Evolutionary conservation across 2,888 invertebrate genomes (phyloP).

Genomic region (Isoperla grammatica): DNA sequence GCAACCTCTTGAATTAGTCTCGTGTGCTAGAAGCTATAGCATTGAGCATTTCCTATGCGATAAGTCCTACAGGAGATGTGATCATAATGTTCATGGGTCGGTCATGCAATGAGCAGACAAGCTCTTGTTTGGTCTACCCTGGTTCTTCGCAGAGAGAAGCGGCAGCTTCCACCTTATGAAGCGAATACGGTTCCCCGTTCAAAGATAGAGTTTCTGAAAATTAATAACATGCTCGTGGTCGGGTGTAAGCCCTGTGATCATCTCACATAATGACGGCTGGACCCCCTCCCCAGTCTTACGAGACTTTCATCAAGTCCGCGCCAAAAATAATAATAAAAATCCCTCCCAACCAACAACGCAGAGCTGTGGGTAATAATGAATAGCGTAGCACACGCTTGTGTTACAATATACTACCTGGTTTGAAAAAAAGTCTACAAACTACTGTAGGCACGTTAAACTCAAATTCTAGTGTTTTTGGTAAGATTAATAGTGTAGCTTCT

Average conservation of each 20-base stretch:
- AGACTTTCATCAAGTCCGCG: conserved; percentile 23
- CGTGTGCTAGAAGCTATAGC: no score
- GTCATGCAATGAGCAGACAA: no score
- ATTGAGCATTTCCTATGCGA: no score
- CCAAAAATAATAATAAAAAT: conserved; percentile 4
- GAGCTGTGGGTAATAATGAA: conserved; percentile 4
- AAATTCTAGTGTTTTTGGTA: no score
- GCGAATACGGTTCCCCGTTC: conserved; percentile 22
- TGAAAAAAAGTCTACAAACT: no score
- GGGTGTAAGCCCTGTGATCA: conserved; percentile 25
- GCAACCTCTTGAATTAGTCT: no score
- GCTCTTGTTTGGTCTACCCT: no score
- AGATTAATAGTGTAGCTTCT: no score
- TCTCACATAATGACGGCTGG: background rate
- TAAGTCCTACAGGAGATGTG: no score
- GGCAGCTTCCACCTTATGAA: background rate
- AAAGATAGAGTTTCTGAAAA: conserved; percentile 27
- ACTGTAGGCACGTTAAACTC: no score
- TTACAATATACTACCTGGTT: no score
- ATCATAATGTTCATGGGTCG: background rate
- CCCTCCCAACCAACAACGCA: background rate
- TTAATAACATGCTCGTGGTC: conserved; percentile 27
- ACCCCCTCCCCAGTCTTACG: conserved; percentile 2
- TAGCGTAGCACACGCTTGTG: conserved; percentile 10
- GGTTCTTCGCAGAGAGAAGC: no score